These are phyloP conservation scores for Tanypteryx hageni DNA, from an alignment of 2,888 invertebrate genomes.

Conservation along the genomic window DNA sequence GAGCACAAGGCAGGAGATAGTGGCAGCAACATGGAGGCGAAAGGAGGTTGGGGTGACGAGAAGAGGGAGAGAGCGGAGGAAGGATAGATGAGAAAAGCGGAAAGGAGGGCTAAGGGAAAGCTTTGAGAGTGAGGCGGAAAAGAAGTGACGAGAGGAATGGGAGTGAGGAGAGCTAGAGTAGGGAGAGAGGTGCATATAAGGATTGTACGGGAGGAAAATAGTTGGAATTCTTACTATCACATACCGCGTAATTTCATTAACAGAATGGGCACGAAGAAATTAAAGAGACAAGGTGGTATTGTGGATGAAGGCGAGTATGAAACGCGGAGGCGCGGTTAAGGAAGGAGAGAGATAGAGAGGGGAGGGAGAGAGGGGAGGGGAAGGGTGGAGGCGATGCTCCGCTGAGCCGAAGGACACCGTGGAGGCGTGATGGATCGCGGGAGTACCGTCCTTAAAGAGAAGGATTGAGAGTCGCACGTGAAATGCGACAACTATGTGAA, in stretches of 20 bases:
- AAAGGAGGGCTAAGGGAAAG: no score
- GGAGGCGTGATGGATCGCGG: constrained; percentile 46
- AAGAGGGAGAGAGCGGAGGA: background rate
- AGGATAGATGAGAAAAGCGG: no score
- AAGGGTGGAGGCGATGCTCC: constrained; percentile 27
- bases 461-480: constrained; percentile 9
- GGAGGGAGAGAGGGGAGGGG: background rate
- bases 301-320: constrained; percentile 32
- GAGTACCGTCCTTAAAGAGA: constrained; percentile 31
- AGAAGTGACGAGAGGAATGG: no score
- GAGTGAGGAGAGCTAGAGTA: no score
- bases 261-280: background rate
- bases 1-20: no score
- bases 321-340: background rate
- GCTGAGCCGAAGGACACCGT: constrained; percentile 30
- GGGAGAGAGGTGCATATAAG: no score
- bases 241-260: no score
- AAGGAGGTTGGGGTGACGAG: background rate
- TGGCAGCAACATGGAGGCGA: no score
- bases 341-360: background rate
- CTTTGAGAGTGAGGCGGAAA: no score
- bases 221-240: no score
- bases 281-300: background rate
- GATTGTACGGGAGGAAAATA: no score
- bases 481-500: no score